Conservation (phyloP, 2,888 invertebrate genomes). For the Lamellibrachia satsuma region DNA sequence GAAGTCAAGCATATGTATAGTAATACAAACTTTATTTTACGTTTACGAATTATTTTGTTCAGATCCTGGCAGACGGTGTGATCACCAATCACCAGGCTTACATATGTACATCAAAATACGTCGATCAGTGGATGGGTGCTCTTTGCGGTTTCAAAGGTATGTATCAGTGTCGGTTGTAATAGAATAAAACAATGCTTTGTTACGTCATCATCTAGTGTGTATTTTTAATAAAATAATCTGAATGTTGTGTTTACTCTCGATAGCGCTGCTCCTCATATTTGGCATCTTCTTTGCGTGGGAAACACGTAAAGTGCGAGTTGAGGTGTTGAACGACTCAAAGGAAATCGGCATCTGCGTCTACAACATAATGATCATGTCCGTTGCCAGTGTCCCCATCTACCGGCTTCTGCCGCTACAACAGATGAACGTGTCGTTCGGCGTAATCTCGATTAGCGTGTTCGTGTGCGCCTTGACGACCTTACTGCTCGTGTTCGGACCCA, state of each 20-base stretch:
- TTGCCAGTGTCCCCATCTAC: slow-evolving; percentile 26
- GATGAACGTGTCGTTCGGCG: slow-evolving; percentile 9
- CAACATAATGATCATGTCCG: slow-evolving; percentile 35
- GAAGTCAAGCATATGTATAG: too few relatives aligned
- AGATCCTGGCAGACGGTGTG: not conserved
- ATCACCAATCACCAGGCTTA: not conserved
- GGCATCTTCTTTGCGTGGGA: slow-evolving; percentile 38
- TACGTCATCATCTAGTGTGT: not conserved
- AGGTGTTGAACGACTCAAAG: slow-evolving; percentile 34
- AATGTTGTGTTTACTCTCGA: not conserved
- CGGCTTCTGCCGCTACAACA: slow-evolving; percentile 21
- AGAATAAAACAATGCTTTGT: too few relatives aligned
- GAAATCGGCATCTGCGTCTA: slow-evolving; percentile 35
- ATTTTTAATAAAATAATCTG: not conserved
- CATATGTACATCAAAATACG: slow-evolving; percentile 25
- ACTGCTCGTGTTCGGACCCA: slow-evolving; percentile 21
- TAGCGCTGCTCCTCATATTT: slow-evolving; percentile 31
- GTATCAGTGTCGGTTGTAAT: not conserved
- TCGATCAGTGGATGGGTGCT: slow-evolving; percentile 18
- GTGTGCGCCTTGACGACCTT: slow-evolving; percentile 18
- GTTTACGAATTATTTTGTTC: not conserved
- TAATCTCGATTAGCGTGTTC: not conserved
- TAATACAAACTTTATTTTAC: too few relatives aligned
- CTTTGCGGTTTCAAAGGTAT: slow-evolving; percentile 30
- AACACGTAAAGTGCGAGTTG: slow-evolving; percentile 33